Percentiles rank a stretch among this genome's conserved stretches.
phyloP scores from a whole-genome alignment of 2,888 invertebrate species.

The Allacma fusca region DNA sequence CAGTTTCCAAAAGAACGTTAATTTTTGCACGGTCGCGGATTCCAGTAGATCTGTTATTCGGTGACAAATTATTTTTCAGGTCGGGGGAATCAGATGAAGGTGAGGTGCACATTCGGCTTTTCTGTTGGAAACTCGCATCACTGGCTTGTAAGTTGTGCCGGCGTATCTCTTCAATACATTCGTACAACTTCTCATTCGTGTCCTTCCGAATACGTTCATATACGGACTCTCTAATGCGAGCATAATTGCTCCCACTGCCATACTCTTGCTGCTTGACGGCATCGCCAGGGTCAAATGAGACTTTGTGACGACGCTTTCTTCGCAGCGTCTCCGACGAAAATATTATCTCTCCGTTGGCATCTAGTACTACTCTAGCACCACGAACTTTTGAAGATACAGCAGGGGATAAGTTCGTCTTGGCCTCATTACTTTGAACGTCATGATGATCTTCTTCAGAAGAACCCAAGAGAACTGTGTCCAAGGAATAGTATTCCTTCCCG shows the following conservation, averaged over 20 bases:
- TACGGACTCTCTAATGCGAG: constrained; percentile 59
- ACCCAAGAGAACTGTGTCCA: constrained; percentile 61
- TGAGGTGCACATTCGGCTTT: constrained; percentile 14
- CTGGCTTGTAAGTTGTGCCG: constrained; percentile 58
- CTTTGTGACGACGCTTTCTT: constrained; percentile 58
- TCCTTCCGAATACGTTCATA: constrained; percentile 58
- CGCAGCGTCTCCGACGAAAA: constrained; percentile 60
- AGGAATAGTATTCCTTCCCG: constrained; percentile 57
- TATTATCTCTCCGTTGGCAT: constrained; percentile 61
- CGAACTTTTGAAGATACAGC: constrained; percentile 54
- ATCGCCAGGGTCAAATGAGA: constrained; percentile 60
- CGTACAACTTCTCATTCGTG: constrained; percentile 57
- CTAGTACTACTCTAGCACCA: constrained; percentile 60
- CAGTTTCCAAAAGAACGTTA: constrained; percentile 58
- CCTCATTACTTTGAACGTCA: constrained; percentile 26
- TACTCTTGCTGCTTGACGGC: constrained; percentile 59
- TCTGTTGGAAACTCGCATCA: constrained; percentile 52
- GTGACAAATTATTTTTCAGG: not conserved
- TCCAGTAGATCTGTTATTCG: not conserved
- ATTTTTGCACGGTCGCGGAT: constrained; percentile 34
- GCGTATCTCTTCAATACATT: constrained; percentile 61
- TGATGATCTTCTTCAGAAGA: constrained; percentile 58
- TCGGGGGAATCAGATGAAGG: not conserved
- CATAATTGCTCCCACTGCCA: constrained; percentile 52
- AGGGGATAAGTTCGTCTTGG: constrained; percentile 42